Evolutionary conservation across 2,797 vertebrate species (phyloP).

Genomic region (Hippocampus kuda): DNA sequence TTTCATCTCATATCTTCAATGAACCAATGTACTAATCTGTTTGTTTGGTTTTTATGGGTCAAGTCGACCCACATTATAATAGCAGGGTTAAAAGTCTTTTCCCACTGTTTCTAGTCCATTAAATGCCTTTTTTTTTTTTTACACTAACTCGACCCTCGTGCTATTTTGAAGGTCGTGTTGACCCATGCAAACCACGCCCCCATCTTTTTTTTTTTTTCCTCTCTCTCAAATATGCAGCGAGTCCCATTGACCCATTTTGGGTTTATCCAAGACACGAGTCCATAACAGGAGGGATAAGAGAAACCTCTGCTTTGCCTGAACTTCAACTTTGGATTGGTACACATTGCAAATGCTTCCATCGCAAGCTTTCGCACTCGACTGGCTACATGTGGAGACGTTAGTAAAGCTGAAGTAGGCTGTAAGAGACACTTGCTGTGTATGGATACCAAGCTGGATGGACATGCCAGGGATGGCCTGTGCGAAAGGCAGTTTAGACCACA

Average conservation of each 20-base stretch:
- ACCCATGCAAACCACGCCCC: too few relatives aligned
- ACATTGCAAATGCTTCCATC: not conserved
- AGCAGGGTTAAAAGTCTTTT: too few relatives aligned
- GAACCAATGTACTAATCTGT: too few relatives aligned
- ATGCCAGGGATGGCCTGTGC: conserved; percentile 51
- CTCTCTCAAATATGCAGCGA: not conserved
- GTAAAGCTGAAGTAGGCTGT: conserved; percentile 9
- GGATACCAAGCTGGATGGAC: conserved; percentile 14
- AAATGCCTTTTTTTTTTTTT: too few relatives aligned
- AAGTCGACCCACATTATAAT: too few relatives aligned
- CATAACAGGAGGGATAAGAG: not conserved
- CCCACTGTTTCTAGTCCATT: too few relatives aligned
- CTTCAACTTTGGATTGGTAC: not conserved
- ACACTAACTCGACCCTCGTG: too few relatives aligned
- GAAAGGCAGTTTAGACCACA: conserved; percentile 53
- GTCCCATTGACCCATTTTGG: not conserved
- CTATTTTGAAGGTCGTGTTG: too few relatives aligned
- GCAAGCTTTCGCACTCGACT: not conserved
- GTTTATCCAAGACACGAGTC: not conserved
- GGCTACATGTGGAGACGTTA: conserved; percentile 24
- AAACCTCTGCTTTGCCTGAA: not conserved
- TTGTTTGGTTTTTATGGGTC: too few relatives aligned
- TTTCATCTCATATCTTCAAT: too few relatives aligned
- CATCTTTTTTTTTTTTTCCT: not conserved
- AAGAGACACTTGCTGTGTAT: not conserved